Conservation (phyloP, 2,888 invertebrate genomes). For the Diploptera punctata region DNA sequence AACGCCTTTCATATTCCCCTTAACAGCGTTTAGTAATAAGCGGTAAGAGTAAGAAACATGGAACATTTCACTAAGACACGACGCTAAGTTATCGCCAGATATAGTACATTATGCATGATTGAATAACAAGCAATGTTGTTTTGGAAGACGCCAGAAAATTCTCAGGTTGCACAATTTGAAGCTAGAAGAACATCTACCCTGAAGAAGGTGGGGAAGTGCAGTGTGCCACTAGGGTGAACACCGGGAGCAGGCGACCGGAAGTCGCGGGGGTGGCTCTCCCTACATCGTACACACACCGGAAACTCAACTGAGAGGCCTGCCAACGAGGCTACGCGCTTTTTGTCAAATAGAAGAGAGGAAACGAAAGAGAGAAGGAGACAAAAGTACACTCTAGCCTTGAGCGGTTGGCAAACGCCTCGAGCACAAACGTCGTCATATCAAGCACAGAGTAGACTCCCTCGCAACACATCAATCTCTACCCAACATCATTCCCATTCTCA, state of each 20-base stretch:
- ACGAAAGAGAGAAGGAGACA: neutral
- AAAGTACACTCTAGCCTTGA: constrained; percentile 8
- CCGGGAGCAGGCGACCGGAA: constrained; percentile 15
- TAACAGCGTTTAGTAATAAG: too few relatives aligned
- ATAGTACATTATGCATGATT: too few relatives aligned
- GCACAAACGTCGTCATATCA: neutral
- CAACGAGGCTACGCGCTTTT: constrained; percentile 26
- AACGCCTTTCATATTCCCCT: too few relatives aligned
- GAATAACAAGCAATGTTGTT: too few relatives aligned
- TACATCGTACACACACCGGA: constrained; percentile 6
- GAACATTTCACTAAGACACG: too few relatives aligned
- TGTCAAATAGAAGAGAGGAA: neutral
- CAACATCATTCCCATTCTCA: too few relatives aligned
- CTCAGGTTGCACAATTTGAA: too few relatives aligned
- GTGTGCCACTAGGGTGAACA: neutral
- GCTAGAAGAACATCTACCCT: too few relatives aligned
- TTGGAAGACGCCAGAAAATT: too few relatives aligned
- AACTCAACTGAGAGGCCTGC: constrained; percentile 5
- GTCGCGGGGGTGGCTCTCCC: constrained; percentile 22
- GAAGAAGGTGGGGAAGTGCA: neutral
- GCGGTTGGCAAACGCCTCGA: constrained; percentile 10
- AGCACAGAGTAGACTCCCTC: too few relatives aligned
- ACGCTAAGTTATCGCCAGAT: too few relatives aligned
- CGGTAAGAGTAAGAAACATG: too few relatives aligned
- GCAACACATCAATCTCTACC: neutral